phyloP scores from a whole-genome alignment of 2,113 vertebrate species.

The Myrmecobius fasciatus region DNA sequence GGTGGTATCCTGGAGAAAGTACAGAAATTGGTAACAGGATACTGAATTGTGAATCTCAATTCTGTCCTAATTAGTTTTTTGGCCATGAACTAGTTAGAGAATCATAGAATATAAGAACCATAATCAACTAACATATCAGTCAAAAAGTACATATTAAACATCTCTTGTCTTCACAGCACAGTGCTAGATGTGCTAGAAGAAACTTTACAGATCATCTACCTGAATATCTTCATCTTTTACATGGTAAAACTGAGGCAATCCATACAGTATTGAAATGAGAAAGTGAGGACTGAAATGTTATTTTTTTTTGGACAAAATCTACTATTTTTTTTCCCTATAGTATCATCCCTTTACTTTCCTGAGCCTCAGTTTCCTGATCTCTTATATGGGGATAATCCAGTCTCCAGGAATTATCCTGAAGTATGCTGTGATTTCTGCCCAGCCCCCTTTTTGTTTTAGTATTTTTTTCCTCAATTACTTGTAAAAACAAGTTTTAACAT shows the following conservation, averaged over 20 bases:
- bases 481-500: no score
- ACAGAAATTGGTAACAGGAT: neutral
- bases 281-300: neutral
- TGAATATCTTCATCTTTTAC: neutral
- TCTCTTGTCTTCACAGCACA: neutral
- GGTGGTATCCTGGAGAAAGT: neutral
- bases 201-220: neutral
- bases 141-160: neutral
- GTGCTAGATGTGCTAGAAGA: neutral
- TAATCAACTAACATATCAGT: neutral
- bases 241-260: neutral
- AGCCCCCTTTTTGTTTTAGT: no score
- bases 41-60: neutral
- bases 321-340: neutral
- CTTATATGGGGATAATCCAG: neutral
- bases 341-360: neutral
- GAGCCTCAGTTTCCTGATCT: neutral
- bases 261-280: neutral
- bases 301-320: neutral
- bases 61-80: neutral
- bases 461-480: no score
- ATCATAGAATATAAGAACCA: neutral
- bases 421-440: no score
- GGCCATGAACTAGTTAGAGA: neutral
- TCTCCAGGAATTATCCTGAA: no score